Evolutionary conservation across 2,797 vertebrate species (phyloP).

Genomic region (Clarias pachynema): DNA sequence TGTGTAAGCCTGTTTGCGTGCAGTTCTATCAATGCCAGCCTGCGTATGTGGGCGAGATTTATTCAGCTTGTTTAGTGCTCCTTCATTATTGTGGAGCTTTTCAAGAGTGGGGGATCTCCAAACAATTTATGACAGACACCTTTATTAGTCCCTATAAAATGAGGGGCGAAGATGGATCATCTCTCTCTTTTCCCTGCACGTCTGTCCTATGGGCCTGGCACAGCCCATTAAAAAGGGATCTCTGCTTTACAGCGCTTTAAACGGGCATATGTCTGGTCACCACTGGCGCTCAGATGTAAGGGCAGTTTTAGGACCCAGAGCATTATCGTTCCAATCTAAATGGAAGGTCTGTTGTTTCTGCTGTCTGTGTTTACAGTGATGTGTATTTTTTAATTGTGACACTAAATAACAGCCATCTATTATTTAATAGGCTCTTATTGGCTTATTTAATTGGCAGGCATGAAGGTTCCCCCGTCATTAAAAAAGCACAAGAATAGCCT

Average conservation of each 20-base stretch:
- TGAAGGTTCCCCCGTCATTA: constrained; percentile 48
- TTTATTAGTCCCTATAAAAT: constrained; percentile 61
- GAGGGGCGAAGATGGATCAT: constrained; percentile 56
- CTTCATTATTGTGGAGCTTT: constrained; percentile 59
- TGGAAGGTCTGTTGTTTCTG: constrained; percentile 47
- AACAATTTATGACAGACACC: constrained; percentile 63
- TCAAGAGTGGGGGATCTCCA: constrained; percentile 58
- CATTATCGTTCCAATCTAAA: constrained; percentile 46
- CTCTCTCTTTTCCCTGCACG: constrained; percentile 47
- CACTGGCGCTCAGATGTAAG: constrained; percentile 48
- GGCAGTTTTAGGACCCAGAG: constrained; percentile 55
- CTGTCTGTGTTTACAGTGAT: constrained; percentile 43
- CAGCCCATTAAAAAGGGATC: constrained; percentile 55
- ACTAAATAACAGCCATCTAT: constrained; percentile 61
- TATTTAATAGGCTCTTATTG: constrained; percentile 61
- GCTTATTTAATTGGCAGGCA: constrained; percentile 57
- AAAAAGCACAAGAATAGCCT: constrained; percentile 45
- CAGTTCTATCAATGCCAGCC: constrained; percentile 31
- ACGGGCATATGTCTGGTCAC: constrained; percentile 61
- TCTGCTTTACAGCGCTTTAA: constrained; percentile 55
- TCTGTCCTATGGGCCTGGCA: constrained; percentile 50
- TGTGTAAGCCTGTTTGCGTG: constrained; percentile 17
- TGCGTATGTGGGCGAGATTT: constrained; percentile 54
- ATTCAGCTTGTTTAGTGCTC: constrained; percentile 53
- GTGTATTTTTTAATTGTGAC: constrained; percentile 57